Evolutionary conservation across 2,113 vertebrate species (phyloP).

Genomic region (Gymnocephalus cernua): DNA sequence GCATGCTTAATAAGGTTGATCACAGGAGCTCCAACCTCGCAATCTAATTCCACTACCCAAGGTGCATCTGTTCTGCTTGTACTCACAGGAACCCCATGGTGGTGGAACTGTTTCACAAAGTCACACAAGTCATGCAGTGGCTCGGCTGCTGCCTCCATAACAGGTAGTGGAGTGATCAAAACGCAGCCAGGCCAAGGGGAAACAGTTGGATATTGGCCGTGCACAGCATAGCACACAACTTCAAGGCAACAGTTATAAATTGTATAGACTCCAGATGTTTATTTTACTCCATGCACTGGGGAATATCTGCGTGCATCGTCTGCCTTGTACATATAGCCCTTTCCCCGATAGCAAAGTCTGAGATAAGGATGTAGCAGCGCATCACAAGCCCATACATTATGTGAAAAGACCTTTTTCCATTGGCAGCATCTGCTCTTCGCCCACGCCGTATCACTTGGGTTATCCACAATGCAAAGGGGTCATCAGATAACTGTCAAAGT

Average conservation of each 20-base stretch:
- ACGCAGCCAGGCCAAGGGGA: constrained; percentile 34
- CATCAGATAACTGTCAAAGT: constrained; percentile 47
- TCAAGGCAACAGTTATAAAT: constrained; percentile 38
- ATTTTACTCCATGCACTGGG: constrained; percentile 9
- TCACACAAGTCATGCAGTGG: constrained; percentile 66
- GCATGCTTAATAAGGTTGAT: constrained; percentile 74
- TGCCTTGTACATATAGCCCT: background rate
- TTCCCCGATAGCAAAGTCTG: constrained; percentile 11
- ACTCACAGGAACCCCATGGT: constrained; percentile 65
- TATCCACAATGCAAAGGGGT: constrained; percentile 25
- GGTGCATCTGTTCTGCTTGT: constrained; percentile 78
- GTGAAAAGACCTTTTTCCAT: constrained; percentile 12
- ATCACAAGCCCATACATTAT: constrained; percentile 9
- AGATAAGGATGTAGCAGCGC: constrained; percentile 26
- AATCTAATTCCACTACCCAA: constrained; percentile 66
- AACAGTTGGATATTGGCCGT: constrained; percentile 10
- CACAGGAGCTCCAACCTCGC: constrained; percentile 66
- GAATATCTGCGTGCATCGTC: constrained; percentile 7
- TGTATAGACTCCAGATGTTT: constrained; percentile 27
- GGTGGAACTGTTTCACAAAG: constrained; percentile 74
- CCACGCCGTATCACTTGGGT: constrained; percentile 21
- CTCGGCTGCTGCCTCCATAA: constrained; percentile 28
- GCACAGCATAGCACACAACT: constrained; percentile 10
- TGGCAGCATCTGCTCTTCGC: constrained; percentile 11
- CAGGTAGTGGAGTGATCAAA: constrained; percentile 23